Evolutionary conservation across 2,113 vertebrate genomes (phyloP).

Genomic region (Forbesichthys agassizii): DNA sequence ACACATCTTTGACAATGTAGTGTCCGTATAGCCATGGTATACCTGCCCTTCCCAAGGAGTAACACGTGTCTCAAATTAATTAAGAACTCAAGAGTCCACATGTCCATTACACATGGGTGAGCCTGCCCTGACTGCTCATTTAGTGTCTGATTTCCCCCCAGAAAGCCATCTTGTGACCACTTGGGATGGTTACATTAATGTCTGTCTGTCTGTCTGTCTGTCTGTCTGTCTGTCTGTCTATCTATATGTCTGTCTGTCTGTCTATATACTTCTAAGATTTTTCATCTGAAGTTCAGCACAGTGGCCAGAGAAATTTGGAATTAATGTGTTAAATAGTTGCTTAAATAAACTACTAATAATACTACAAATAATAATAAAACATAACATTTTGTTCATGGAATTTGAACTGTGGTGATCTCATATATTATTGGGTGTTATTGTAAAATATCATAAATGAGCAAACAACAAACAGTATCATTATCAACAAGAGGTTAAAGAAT

Average conservation of each 20-base stretch:
- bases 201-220: too few relatives aligned
- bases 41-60: neutral
- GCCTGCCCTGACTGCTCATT: neutral
- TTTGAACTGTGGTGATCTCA: neutral
- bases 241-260: too few relatives aligned
- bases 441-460: conserved; percentile 8
- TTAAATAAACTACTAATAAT: too few relatives aligned
- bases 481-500: conserved; percentile 20
- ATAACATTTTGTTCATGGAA: neutral
- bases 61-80: conserved; percentile 39
- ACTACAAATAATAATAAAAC: too few relatives aligned
- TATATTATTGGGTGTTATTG: conserved; percentile 15
- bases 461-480: conserved; percentile 32
- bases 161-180: too few relatives aligned
- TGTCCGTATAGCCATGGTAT: neutral
- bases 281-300: too few relatives aligned
- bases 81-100: conserved; percentile 13
- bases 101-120: conserved; percentile 23
- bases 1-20: neutral
- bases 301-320: too few relatives aligned
- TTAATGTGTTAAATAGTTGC: too few relatives aligned
- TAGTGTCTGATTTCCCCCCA: too few relatives aligned
- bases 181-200: too few relatives aligned
- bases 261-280: too few relatives aligned
- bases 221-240: too few relatives aligned